These are phyloP conservation scores for Palythoa heliodiscus DNA, from an alignment of 92 coral and sea anemone genomes.

Conservation along the genomic window DNA sequence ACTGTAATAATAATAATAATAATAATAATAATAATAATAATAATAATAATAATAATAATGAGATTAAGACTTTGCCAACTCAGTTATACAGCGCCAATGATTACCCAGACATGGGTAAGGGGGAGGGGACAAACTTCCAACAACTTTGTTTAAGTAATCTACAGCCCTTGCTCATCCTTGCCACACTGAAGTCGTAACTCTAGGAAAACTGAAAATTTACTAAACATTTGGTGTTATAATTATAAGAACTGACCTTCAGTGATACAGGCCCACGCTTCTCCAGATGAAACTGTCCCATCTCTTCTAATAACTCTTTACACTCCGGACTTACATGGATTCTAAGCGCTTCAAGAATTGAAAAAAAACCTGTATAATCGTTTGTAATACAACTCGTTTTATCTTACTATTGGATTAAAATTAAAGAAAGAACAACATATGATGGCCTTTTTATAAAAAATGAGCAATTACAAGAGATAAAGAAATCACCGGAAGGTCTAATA, in stretches of 20 bases:
- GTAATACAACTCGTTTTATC: too few species aligned
- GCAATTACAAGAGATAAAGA: too few species aligned
- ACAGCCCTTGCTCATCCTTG: background rate
- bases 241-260: conserved; percentile 18
- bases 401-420: too few species aligned
- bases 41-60: too few species aligned
- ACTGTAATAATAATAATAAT: too few species aligned
- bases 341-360: conserved; percentile 1
- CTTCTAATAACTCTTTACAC: conserved; percentile 24
- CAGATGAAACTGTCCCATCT: conserved; percentile 13
- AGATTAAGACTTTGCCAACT: too few species aligned
- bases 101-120: background rate
- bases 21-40: too few species aligned
- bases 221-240: background rate
- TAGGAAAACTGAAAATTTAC: background rate
- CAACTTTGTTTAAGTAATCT: background rate
- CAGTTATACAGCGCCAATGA: background rate
- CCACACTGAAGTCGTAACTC: background rate
- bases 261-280: conserved; percentile 22
- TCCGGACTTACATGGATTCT: conserved; percentile 45
- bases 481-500: too few species aligned
- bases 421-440: too few species aligned
- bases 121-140: background rate
- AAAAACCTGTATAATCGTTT: background rate
- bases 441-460: too few species aligned